Evolutionary conservation across 2,888 invertebrate genomes (phyloP).

Genomic region (Caenorhabditis macrosperma): DNA sequence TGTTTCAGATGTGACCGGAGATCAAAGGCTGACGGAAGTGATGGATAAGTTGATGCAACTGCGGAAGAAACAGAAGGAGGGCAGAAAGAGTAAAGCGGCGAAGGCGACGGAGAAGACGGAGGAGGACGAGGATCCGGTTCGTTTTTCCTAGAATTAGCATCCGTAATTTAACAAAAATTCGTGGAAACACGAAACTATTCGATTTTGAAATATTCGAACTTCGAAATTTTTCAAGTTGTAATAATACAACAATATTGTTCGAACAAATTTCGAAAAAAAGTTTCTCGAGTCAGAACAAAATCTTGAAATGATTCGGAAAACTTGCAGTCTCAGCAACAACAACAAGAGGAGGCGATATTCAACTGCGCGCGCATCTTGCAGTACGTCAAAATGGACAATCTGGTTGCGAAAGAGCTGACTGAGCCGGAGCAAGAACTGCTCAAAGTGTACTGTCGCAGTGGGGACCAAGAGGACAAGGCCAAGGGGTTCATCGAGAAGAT

Average conservation of each 20-base stretch:
- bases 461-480: conserved; percentile 44
- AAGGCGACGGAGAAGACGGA: conserved; percentile 19
- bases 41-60: conserved; percentile 15
- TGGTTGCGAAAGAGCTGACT: conserved; percentile 37
- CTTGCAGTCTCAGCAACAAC: too few relatives aligned
- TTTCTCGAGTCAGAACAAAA: neutral
- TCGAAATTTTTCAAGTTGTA: too few relatives aligned
- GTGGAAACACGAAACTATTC: too few relatives aligned
- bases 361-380: conserved; percentile 38
- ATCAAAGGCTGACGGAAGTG: conserved; percentile 42
- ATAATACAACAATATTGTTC: neutral
- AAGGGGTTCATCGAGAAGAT: conserved; percentile 36
- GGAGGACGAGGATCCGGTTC: conserved; percentile 13
- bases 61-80: conserved; percentile 16
- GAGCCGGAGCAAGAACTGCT: conserved; percentile 46
- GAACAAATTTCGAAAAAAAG: neutral
- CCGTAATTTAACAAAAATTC: neutral
- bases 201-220: neutral
- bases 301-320: too few relatives aligned
- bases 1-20: conserved; percentile 25
- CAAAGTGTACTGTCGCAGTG: conserved; percentile 38
- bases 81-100: conserved; percentile 22
- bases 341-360: conserved; percentile 22
- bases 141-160: neutral
- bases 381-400: conserved; percentile 31